Base-by-base conservation (phyloP, 1,140 invertebrate genomes). In the Caenorhabditis remanei region DNA sequence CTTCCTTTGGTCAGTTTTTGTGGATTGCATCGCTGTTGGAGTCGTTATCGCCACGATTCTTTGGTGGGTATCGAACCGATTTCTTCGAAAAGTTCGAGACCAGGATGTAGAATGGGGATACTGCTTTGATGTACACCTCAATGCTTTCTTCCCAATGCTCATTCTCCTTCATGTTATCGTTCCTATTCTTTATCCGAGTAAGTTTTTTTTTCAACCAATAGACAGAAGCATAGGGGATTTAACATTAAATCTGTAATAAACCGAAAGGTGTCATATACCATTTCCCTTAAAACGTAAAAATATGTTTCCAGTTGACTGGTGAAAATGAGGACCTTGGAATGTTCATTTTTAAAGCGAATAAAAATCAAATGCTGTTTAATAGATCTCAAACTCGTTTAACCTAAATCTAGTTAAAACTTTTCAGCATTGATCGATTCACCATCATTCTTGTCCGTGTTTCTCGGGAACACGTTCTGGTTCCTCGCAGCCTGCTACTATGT, bases 91-190 rank as follows among this genome's bases (percentile, higher is more conserved):
- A 79, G 95, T 94, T 50, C 94, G 95, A 58, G 96, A 97, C 82
- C 93, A 94, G 88, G 95, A 95, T 93, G 97, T 99, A 82, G 98
- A 99, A 93, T 99, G 98, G 98, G 98, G 96, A 3, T 99, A 98
- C 94, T 95, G 96, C 46, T 99, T 99, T 94, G 98, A 99, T 93
- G 96, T 99, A 58, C 98, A 99, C 94, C 94, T 99, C 86, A 99
- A 99, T 94, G 98, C 98, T 9, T 98, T 98, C 93, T 98, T 99
- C 93, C 98, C 98, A 84, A 95, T 97, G 5, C 94, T 99, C 40
- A 95, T 98, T 86, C 95, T 99, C 89, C 94, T 99, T 53, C 97
- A 99, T 93, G 96, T 97, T 89, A 95, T 98, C 88, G 90, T 93
- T n/a, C 92, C 92, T 19, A 67, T 92, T 63, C 53, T 93, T 32